Conservation (phyloP, 2,888 invertebrate genomes). For the Dynastes maya region DNA sequence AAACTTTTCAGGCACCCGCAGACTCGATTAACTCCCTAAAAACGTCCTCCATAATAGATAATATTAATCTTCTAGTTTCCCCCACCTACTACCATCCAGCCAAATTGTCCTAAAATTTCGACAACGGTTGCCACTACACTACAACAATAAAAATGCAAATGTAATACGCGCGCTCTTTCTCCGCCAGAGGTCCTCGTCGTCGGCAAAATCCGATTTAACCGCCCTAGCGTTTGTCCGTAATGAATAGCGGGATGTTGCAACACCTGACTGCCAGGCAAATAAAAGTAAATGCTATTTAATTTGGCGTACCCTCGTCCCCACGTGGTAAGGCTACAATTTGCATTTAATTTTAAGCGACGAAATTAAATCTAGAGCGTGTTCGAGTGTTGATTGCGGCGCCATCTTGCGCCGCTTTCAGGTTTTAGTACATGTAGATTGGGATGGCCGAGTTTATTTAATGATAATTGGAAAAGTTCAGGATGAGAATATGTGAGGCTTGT, state of each 20-base stretch:
- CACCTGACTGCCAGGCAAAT: neutral
- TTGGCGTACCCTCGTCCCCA: neutral
- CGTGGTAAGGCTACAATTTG: neutral
- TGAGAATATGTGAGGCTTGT: no score
- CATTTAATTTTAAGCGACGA: neutral
- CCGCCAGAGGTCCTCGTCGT: neutral
- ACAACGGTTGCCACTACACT: no score
- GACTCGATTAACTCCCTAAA: neutral
- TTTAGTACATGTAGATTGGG: neutral
- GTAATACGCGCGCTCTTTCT: neutral
- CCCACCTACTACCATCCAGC: neutral
- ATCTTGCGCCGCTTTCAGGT: neutral
- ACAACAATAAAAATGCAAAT: constrained; percentile 4
- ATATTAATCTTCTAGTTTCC: neutral
- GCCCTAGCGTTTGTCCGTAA: neutral
- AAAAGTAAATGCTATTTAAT: constrained; percentile 14
- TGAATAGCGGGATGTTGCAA: neutral
- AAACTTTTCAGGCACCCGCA: neutral
- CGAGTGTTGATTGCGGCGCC: constrained; percentile 8
- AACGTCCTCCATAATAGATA: neutral
- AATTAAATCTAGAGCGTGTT: constrained; percentile 7
- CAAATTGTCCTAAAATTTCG: constrained; percentile 2
- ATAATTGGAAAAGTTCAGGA: no score
- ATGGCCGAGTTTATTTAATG: neutral
- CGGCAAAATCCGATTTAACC: neutral